Base-by-base conservation (phyloP, 2,113 vertebrate genomes). In the Natator depressus region DNA sequence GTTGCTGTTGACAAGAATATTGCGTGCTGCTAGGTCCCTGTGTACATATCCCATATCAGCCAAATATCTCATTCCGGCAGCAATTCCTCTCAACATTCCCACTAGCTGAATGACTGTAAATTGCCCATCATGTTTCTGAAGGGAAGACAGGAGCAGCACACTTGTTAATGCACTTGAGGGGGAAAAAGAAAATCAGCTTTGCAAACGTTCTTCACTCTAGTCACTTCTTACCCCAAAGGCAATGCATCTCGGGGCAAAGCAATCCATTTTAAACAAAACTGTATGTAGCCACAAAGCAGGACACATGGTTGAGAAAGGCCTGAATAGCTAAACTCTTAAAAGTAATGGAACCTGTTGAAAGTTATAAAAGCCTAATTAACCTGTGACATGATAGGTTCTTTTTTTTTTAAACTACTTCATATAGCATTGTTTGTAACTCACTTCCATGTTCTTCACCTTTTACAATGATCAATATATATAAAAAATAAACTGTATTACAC, bases 1-100 rank as follows among this genome's bases (percentile, higher is more conserved):
- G 97, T 99, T 99, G 98, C 99, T 99, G 98, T 99, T 99, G 98
- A 99, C 99, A 88, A 99, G 99, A 98, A 99, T 99, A 98, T 99
- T 99, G 49, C 99, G 99, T 9, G 99, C 99, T 11, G 99, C 99
- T 93, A 99, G 99, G 97, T 99, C 99, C 93, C 99, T 99, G 97
- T 99, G 99, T 96, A 99, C 99, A 17, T 99, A 99, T 98, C 99
- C 99, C 99, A 99, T 99, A 92, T 99, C 99, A 0, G 99, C 99
- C 90, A 99, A 99, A 97, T 99, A 99, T 97, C 99, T 99, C 99
- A 99, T 99, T 93, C 99, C 99, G 2, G 99, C 99, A 20, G 99
- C 99, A 80, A 99, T 99, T 97, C 99, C 99, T 96, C 99, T 98
- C 96, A 99, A 98, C 99, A 99, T 99, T 85, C 99, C 99, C 93